These are phyloP conservation scores for Spisula subtruncata DNA, from an alignment of 2,888 invertebrate species.

Conservation along the genomic window DNA sequence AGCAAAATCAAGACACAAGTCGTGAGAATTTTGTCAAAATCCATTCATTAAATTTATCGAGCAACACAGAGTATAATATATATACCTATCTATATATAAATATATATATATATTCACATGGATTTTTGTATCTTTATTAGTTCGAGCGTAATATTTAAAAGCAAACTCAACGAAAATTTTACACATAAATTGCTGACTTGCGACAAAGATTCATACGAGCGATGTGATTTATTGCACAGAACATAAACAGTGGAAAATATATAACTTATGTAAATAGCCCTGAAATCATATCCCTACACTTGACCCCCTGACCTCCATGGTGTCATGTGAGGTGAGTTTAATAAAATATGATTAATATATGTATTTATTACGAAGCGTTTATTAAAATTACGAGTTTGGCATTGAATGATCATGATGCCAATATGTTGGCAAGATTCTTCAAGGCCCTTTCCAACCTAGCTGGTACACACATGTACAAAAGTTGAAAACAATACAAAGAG, in stretches of 20 bases:
- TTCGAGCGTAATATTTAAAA: background rate
- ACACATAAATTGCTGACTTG: constrained; percentile 14
- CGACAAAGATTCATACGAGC: background rate
- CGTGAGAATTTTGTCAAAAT: constrained; percentile 14
- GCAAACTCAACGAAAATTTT: background rate
- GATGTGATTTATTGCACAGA: constrained; percentile 4
- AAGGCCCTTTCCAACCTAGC: background rate
- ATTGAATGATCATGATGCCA: background rate
- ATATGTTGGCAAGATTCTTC: background rate
- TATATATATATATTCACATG: background rate
- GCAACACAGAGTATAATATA: background rate
- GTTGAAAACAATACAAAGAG: background rate
- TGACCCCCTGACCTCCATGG: background rate
- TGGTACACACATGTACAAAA: background rate
- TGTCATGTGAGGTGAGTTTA: background rate
- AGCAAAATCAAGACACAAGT: background rate
- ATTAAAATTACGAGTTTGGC: background rate
- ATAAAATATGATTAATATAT: constrained; percentile 13
- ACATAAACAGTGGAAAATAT: background rate
- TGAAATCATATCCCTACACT: background rate
- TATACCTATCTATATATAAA: background rate
- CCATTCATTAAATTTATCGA: constrained; percentile 8
- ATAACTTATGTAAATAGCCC: background rate
- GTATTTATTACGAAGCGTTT: background rate
- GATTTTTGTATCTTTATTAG: background rate